Conservation (phyloP, 2,113 vertebrate genomes). For the Nycticryphes semicollaris region DNA sequence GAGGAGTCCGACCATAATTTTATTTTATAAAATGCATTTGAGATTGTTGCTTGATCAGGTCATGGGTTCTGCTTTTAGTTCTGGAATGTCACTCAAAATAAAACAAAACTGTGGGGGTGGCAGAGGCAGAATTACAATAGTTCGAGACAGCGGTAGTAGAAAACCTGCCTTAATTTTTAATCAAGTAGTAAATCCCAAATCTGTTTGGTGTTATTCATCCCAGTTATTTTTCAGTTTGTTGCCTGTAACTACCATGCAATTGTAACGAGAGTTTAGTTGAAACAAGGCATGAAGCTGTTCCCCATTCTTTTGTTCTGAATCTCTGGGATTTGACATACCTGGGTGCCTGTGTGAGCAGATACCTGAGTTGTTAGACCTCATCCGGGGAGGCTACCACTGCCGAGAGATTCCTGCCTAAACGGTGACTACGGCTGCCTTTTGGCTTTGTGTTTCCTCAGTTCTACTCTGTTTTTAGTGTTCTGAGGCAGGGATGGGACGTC, state of each 20-base stretch:
- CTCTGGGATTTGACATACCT: neutral
- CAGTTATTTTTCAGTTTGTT: neutral
- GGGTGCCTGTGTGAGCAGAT: neutral
- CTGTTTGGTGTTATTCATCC: neutral
- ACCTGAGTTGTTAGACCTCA: neutral
- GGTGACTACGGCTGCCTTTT: neutral
- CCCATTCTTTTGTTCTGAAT: constrained; percentile 24
- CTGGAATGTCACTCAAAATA: constrained; percentile 4
- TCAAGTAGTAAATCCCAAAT: neutral
- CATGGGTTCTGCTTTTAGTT: constrained; percentile 33
- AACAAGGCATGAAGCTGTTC: neutral
- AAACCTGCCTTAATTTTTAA: neutral
- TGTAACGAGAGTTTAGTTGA: neutral
- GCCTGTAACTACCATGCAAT: neutral
- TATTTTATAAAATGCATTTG: constrained; percentile 3
- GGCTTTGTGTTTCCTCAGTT: neutral
- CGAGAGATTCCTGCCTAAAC: neutral
- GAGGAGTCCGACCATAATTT: constrained; percentile 14
- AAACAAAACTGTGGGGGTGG: neutral
- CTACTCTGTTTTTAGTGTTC: neutral
- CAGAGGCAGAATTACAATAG: neutral
- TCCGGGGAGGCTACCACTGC: neutral
- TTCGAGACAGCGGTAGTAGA: neutral
- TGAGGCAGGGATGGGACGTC: neutral
- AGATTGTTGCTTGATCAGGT: constrained; percentile 12